Evolutionary conservation across 2,888 invertebrate genomes (phyloP).

Genomic region (Cotesia congregata): DNA sequence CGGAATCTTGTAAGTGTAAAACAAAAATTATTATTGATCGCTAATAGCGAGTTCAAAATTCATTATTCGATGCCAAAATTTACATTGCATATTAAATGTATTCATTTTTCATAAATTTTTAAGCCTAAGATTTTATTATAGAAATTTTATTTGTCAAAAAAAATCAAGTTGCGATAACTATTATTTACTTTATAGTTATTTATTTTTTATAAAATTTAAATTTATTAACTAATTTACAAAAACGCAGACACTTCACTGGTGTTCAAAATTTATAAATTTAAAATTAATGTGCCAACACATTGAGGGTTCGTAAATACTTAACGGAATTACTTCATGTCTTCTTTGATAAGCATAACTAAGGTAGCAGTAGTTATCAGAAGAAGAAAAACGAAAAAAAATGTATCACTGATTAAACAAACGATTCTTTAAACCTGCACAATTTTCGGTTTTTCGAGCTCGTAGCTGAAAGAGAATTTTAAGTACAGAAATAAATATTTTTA

Average conservation of each 20-base stretch:
- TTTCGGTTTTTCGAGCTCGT: constrained; percentile 58
- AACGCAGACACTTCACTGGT: constrained; percentile 4
- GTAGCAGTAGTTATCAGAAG: constrained; percentile 54
- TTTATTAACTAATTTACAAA: not conserved
- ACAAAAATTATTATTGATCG: not conserved
- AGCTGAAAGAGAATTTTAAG: constrained; percentile 44
- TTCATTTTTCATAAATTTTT: not conserved
- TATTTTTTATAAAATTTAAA: not conserved
- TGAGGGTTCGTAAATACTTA: constrained; percentile 53
- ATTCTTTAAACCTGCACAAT: constrained; percentile 55
- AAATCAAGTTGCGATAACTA: not conserved
- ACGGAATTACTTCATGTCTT: constrained; percentile 54
- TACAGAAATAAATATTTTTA: constrained; percentile 60
- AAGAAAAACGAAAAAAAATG: constrained; percentile 44
- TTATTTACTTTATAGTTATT: not conserved
- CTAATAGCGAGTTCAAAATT: not conserved
- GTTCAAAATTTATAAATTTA: constrained; percentile 7
- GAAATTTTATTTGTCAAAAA: not conserved
- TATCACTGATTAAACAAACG: constrained; percentile 53
- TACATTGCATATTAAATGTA: not conserved
- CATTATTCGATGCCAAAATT: not conserved
- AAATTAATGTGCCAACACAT: constrained; percentile 64
- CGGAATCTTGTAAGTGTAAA: not conserved
- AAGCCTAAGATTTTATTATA: not conserved
- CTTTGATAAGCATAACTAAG: constrained; percentile 53